Evolutionary conservation across 1,140 invertebrate species (phyloP), one percentile per base, ranked within the genome.

Genomic region (Bombus pyrosoma): DNA sequence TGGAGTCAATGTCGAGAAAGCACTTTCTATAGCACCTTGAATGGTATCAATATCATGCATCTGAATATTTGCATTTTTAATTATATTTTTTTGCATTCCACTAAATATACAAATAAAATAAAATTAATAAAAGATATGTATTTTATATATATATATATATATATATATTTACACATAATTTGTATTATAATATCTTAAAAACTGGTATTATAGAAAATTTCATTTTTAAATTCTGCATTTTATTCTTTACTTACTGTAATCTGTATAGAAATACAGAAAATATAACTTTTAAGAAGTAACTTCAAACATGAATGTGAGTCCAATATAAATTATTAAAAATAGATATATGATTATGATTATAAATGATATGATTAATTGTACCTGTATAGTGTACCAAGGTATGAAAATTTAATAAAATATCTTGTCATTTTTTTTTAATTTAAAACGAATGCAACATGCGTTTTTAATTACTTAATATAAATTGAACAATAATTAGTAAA

Each of bases 1-100:
- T 43, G 96, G 95, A 37, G 89, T 91, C 57, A 97, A 80, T 78
- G 91, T 93, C 80, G 92, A 90, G 43, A 97, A 91, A 39, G 95
- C 96, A 91, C 96, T 91, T 95, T 97, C 97, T 88, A 97, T 89
- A 77, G 95, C 94, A 66, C 97, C 97, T 95, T 97, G 97, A 66
- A 97, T 92, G 34, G 96, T 96, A 86, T 96, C 95, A 15, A 95
- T 15, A 18, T 90, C 82, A 10, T 43, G 25, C 32, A 90, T 32
- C 57, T 97, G 8, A n/a, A 53, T 92, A 37, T 96, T 96, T 84
- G 96, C 94, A 15, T 3, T 94, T 85, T 97, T 96, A 62, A 95
- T 41, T 13, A 89, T 72, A 76, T 87, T 74, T 73, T 87, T 86
- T 57, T 93, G 93, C 62, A 89, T 90, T 59, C 69, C 73, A 3